Conservation (phyloP, 2,113 vertebrate genomes). For the Pitta sordida region DNA sequence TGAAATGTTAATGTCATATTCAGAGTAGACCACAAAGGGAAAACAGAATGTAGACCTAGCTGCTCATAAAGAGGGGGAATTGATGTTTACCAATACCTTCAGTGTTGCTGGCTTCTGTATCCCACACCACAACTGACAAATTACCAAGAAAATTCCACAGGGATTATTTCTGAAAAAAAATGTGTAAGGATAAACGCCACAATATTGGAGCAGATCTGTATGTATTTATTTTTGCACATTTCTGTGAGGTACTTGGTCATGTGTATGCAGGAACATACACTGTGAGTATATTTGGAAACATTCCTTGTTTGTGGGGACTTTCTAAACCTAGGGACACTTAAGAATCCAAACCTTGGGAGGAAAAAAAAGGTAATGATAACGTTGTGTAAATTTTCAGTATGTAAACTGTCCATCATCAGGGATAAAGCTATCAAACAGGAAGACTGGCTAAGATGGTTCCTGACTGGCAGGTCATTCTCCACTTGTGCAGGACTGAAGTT, state of each 20-base stretch:
- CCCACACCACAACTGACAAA: neutral
- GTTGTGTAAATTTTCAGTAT: neutral
- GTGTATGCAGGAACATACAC: fast-evolving
- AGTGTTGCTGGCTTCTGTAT: neutral
- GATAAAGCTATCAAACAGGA: neutral
- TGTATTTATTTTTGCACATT: neutral
- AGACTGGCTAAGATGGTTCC: neutral
- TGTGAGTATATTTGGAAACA: neutral
- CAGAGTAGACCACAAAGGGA: neutral
- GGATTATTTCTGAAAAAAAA: neutral
- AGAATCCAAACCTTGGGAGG: neutral
- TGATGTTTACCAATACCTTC: neutral
- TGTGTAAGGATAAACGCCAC: neutral
- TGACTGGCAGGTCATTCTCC: neutral
- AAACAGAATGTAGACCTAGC: neutral
- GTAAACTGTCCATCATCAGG: neutral
- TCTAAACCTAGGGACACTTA: neutral
- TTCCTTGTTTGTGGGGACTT: neutral
- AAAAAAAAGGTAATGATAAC: neutral
- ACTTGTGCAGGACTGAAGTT: neutral
- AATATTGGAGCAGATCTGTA: neutral
- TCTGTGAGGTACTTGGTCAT: neutral
- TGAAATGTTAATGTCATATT: neutral
- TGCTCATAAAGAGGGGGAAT: neutral
- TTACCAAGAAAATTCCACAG: neutral